Evolutionary conservation across 2,113 vertebrate genomes (phyloP), one percentile per base, ranked within the genome.

Genomic region (Brachyhypopomus occidentalis): DNA sequence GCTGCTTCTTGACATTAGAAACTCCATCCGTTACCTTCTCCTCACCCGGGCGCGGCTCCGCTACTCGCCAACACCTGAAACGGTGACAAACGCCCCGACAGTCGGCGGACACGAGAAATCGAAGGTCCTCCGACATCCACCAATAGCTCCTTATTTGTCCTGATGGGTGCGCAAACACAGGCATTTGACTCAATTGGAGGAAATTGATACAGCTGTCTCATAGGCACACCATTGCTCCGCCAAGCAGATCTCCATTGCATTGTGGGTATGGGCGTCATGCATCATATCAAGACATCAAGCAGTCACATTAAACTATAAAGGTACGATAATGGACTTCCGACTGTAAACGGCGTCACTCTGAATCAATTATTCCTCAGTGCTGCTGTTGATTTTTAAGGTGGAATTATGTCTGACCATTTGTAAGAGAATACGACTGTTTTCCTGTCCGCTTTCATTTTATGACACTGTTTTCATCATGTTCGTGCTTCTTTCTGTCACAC

Each of bases 21-120:
- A 77, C 27, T 70, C 81, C 84, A 83, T 85, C 84, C 83, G 84
- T 85, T 85, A 77, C 81, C 77, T 78, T 76, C 80, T 78, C 72
- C 66, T 63, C 77, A 25, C 66, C 79, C 76, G 72, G 82, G 56
- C 77, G 72, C 56, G 38, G 69, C 70, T 67, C 48, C 79, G 11
- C 63, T 70, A 16, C 55, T 63, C 60, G 69, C 69, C 69, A 17
- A n/a, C 74, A 64, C 75, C 76, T 69, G 74, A 59, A 71, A 60
- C 58, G 16, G 23, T 85, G 80, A 85, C 58, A 78, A 82, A 85
- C 72, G 9, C 72, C 72, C 22, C 0, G 19, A 16, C 79, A 59
- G 23, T 38, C 62, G 6, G 80, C 55, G 70, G 64, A 34, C 70
- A 16, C 72, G 58, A 48, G 80, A 85, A 79, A 85, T 79, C 77